Percentiles rank a stretch among this genome's conserved stretches.
Evolutionary conservation across 1,140 invertebrate species (phyloP).

Genomic region (Berghia stephanieae): DNA sequence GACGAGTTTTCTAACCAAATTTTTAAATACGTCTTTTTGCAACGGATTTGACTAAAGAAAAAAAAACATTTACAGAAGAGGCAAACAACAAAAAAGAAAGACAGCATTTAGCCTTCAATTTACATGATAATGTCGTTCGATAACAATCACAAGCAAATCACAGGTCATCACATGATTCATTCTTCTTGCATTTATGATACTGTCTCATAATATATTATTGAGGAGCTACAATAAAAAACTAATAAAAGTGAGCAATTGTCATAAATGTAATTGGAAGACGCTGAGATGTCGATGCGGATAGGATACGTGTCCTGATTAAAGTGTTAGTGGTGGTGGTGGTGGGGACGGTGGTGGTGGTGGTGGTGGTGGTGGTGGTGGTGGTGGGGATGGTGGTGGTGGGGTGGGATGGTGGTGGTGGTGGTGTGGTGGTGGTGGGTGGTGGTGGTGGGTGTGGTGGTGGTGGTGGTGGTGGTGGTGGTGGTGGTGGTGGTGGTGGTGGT

Average conservation of each 20-base stretch:
- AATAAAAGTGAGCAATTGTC: neutral
- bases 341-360: neutral
- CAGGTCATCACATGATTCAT: no score
- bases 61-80: no score
- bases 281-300: neutral
- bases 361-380: constrained; percentile 18
- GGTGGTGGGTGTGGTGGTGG: neutral
- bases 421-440: neutral
- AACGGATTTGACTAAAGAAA: no score
- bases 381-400: neutral
- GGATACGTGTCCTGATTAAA: neutral
- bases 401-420: neutral
- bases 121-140: no score
- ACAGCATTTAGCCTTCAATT: no score
- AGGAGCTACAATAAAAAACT: neutral
- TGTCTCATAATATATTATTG: neutral
- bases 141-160: no score
- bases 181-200: neutral
- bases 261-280: neutral
- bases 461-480: neutral
- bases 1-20: no score
- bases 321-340: neutral
- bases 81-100: no score
- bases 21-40: no score
- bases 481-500: neutral